A percentile compares a stretch with the other conserved stretches of the same genome.
These are phyloP conservation scores for Ranitomeya imitator DNA, from an alignment of 2,113 vertebrate genomes.

Conservation along the genomic window DNA sequence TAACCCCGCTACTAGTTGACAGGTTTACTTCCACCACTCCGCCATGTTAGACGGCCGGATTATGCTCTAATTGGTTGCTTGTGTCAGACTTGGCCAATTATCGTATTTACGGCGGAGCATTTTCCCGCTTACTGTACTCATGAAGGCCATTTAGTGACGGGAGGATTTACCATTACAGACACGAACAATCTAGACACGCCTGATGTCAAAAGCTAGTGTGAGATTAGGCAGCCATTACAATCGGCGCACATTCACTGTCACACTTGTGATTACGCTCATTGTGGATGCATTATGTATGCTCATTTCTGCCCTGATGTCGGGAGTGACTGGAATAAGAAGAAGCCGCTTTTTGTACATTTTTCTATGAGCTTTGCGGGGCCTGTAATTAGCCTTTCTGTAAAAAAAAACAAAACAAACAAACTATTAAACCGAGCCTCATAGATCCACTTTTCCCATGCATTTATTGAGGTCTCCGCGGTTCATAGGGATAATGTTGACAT, in stretches of 20 bases:
- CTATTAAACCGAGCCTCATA: neutral
- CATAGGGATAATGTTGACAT: neutral
- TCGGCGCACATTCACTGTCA: neutral
- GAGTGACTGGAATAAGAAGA: conserved; percentile 44
- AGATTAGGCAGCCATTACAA: conserved; percentile 10
- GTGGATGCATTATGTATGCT: conserved; percentile 27
- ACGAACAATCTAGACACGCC: neutral
- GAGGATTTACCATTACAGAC: neutral
- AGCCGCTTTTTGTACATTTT: conserved; percentile 19
- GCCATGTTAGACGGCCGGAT: neutral
- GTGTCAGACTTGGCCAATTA: conserved; percentile 10
- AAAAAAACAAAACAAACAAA: neutral
- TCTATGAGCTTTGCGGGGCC: neutral
- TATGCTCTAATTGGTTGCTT: neutral
- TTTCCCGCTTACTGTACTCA: neutral
- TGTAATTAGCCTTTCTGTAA: conserved; percentile 18
- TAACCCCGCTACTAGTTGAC: neutral
- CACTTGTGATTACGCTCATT: conserved; percentile 28
- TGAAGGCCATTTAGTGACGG: neutral
- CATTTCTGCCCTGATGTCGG: conserved; percentile 15
- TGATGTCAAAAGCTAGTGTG: conserved; percentile 35
- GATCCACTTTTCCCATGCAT: neutral
- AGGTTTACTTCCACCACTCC: neutral
- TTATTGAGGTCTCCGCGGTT: neutral
- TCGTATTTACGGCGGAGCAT: neutral